Evolutionary conservation across 2,113 vertebrate species (phyloP).

Genomic region (Plestiodon gilberti): DNA sequence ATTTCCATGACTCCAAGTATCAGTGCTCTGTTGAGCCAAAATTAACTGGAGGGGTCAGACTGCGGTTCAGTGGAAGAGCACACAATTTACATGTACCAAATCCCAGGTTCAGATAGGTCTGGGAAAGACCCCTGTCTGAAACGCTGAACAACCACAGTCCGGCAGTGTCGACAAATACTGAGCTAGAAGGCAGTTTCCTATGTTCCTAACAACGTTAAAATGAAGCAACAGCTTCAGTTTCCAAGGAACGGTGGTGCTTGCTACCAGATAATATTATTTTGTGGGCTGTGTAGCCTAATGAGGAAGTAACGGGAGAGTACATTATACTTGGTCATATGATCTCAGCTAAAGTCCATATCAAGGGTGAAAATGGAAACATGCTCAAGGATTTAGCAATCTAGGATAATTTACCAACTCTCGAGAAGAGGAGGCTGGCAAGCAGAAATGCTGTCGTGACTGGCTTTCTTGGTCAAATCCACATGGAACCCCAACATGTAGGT

Average conservation of each 20-base stretch:
- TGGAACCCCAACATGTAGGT: neutral
- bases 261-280: neutral
- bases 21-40: neutral
- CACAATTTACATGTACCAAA: no score
- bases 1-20: neutral
- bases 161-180: no score
- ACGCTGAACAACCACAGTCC: no score
- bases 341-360: neutral
- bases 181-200: no score
- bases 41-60: neutral
- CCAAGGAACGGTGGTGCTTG: neutral
- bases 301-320: neutral
- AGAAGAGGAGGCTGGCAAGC: neutral
- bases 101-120: no score
- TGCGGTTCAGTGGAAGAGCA: no score
- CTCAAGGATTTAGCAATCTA: neutral
- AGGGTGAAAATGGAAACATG: neutral
- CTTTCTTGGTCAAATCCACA: neutral
- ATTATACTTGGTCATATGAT: neutral
- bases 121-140: no score
- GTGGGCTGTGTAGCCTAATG: neutral
- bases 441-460: neutral
- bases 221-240: neutral
- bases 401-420: no score
- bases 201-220: neutral